These are phyloP conservation scores for Sicus ferrugineus DNA, from an alignment of 2,888 invertebrate genomes.

Conservation along the genomic window DNA sequence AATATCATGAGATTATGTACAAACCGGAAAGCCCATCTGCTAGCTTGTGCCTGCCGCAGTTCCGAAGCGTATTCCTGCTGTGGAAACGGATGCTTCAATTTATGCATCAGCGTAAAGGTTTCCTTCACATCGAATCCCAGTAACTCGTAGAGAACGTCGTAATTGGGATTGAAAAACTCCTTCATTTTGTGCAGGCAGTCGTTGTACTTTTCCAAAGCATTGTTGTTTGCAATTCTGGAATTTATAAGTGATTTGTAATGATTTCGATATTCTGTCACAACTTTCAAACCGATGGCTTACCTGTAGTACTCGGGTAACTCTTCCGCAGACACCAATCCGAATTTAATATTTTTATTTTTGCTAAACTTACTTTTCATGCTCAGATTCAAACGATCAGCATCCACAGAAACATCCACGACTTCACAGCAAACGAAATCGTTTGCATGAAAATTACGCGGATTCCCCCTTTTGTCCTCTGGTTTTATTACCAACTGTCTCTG, in stretches of 20 bases:
- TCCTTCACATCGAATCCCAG: constrained; percentile 65
- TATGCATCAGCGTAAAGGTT: constrained; percentile 56
- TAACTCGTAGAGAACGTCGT: constrained; percentile 80
- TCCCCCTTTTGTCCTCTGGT: constrained; percentile 32
- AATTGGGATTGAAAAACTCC: constrained; percentile 89
- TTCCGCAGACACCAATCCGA: constrained; percentile 83
- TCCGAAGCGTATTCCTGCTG: constrained; percentile 83
- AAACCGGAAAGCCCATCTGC: constrained; percentile 88
- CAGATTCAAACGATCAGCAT: constrained; percentile 86
- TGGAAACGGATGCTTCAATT: constrained; percentile 75
- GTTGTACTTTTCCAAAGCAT: constrained; percentile 81
- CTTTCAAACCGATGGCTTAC: constrained; percentile 68
- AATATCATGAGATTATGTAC: constrained; percentile 32
- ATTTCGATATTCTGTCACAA: background rate
- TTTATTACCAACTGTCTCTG: constrained; percentile 21
- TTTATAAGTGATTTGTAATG: constrained; percentile 44
- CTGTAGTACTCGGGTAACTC: constrained; percentile 85
- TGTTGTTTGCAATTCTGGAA: constrained; percentile 79
- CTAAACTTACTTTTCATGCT: constrained; percentile 83
- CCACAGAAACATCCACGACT: constrained; percentile 84
- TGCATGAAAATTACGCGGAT: constrained; percentile 77
- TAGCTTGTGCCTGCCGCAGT: constrained; percentile 87
- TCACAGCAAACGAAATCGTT: constrained; percentile 89
- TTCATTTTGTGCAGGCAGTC: constrained; percentile 82
- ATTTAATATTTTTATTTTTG: constrained; percentile 75